A percentile compares a stretch with the other conserved stretches of the same genome.
These are phyloP conservation scores for Botrylloides violaceus DNA, from an alignment of 23 tunicate genomes.

Conservation along the genomic window DNA sequence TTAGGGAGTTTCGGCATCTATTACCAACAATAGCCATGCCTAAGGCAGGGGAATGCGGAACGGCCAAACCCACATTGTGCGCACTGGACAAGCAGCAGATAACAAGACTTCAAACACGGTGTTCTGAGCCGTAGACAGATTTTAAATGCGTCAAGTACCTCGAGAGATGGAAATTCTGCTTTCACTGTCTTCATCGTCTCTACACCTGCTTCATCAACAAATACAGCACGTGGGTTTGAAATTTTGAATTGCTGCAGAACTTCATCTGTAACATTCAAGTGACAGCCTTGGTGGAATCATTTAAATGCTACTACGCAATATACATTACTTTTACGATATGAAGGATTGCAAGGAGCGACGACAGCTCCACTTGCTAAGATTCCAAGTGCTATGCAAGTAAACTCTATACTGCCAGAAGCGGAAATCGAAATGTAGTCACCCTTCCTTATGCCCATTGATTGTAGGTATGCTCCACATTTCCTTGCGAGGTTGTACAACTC, in stretches of 20 bases:
- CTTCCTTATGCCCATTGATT: background rate
- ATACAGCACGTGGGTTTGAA: background rate
- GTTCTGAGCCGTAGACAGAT: too few relatives aligned
- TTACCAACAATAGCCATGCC: too few relatives aligned
- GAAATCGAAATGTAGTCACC: background rate
- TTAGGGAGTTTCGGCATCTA: too few relatives aligned
- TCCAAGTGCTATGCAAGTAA: background rate
- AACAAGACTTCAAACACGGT: too few relatives aligned
- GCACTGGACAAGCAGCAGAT: too few relatives aligned
- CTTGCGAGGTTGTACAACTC: background rate
- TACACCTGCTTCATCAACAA: background rate
- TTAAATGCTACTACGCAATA: background rate
- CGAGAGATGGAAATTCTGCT: background rate
- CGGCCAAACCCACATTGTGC: too few relatives aligned
- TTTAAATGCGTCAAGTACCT: background rate
- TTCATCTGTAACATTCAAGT: background rate
- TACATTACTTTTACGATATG: background rate
- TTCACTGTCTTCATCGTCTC: background rate
- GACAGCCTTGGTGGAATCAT: background rate
- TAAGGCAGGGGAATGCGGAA: too few relatives aligned
- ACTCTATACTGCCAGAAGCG: background rate
- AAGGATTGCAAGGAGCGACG: background rate
- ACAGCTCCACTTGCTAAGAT: background rate
- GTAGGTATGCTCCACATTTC: background rate
- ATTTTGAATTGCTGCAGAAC: background rate